Percentiles rank a stretch among this genome's conserved stretches.
phyloP scores from a whole-genome alignment of 2,797 vertebrate genomes.

The Sebastes elongatus region DNA sequence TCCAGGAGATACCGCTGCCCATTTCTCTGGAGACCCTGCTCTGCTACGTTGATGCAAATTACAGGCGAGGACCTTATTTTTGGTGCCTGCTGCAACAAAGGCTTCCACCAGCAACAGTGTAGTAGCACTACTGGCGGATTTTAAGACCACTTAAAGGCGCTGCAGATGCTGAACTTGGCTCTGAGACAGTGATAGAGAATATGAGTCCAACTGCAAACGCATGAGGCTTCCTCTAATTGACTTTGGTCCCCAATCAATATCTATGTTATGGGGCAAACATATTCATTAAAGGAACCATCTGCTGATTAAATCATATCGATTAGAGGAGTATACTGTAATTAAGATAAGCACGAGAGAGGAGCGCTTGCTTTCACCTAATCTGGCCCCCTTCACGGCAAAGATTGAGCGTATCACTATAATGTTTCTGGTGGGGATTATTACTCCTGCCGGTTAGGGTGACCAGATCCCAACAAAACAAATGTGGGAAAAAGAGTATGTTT shows the following conservation, averaged over 20 bases:
- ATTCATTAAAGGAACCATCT: conserved; percentile 85
- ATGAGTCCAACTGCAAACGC: conserved; percentile 57
- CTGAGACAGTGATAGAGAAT: conserved; percentile 52
- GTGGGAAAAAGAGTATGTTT: too few species aligned
- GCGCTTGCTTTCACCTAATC: conserved; percentile 56
- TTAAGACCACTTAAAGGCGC: conserved; percentile 60
- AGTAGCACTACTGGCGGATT: conserved; percentile 35
- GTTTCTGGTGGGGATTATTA: conserved; percentile 4
- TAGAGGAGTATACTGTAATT: conserved; percentile 76
- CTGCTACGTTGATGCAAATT: conserved; percentile 80
- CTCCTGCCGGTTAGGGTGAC: neutral
- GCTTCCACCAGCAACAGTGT: conserved; percentile 36
- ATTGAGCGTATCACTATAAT: conserved; percentile 26
- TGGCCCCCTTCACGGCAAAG: conserved; percentile 23
- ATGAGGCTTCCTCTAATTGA: conserved; percentile 76
- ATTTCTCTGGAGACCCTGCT: conserved; percentile 77
- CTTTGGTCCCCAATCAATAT: conserved; percentile 81
- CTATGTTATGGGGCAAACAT: conserved; percentile 79
- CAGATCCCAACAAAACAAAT: too few species aligned
- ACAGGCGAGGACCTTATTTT: conserved; percentile 79
- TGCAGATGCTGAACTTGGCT: conserved; percentile 38
- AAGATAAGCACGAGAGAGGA: conserved; percentile 76
- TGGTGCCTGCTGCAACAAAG: conserved; percentile 76
- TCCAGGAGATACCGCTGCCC: conserved; percentile 79
- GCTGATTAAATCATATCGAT: conserved; percentile 85